Base-by-base conservation (phyloP, 2,888 invertebrate genomes). In the Tiphia femorata region DNA sequence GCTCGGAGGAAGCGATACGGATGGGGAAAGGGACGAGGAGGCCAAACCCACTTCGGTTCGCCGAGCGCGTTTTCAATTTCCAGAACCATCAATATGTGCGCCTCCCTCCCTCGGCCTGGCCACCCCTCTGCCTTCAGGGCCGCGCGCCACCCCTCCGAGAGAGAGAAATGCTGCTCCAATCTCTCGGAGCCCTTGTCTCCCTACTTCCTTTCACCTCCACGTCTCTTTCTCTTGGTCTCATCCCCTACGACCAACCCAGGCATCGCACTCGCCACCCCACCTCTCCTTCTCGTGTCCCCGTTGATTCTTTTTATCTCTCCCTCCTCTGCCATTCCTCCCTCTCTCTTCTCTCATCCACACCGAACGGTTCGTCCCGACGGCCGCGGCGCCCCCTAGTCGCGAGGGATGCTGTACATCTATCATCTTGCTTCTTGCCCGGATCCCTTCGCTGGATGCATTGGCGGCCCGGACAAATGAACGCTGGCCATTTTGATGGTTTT, bases 11-110 rank as follows among this genome's bases (percentile, higher is more conserved):
- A 21, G 21, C 3, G 14, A 12, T 4, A 40, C 6, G 14, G 12
- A 23, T 12, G 14, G 23, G 14, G 8, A 12, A 21, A 41, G 44
- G 49, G 56, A 59, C 62, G 58, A 63, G 62, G 70, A 68, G 71
- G 67, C 68, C 68, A 67, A 70, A 54, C 67, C 70, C 67, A 74
- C 73, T 74, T 70, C 57, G 72, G 69, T 59, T 73, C 58, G 67
- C 62, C 66, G 69, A 66, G 72, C 75, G 75, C 77, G 75, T 80
- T 81, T 82, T 81, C 81, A 81, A 81, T 82, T 81, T 81, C 77
- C 78, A 79, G 73, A 67, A 75, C 78, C 80, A 80, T 80, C 80
- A 79, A 81, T 79, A 74, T 77, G 66, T 67, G 67, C 72, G 65
- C 64, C 70, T 72, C 70, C 60, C 65, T 64, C 47, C 40, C 58